A percentile compares a stretch with the other conserved stretches of the same genome.
Evolutionary conservation across 2,113 vertebrate genomes (phyloP).

Genomic region (Rana temporaria): DNA sequence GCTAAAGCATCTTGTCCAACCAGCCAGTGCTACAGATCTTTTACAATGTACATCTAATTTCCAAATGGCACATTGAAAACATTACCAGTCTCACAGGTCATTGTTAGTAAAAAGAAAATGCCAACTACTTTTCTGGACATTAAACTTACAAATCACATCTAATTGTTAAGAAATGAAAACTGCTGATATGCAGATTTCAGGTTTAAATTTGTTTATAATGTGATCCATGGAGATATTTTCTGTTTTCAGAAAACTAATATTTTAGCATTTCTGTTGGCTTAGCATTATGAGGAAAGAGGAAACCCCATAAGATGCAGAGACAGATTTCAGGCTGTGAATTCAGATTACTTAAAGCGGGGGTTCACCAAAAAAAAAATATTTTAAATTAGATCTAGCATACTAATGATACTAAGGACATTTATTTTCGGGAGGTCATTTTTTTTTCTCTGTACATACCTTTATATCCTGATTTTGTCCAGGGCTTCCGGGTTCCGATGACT

Average conservation of each 20-base stretch:
- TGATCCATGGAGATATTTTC: not conserved
- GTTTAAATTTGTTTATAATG: not conserved
- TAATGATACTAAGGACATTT: too few species aligned
- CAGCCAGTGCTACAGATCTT: too few species aligned
- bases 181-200: constrained; percentile 10
- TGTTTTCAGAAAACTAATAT: constrained; percentile 25
- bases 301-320: not conserved
- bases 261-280: not conserved
- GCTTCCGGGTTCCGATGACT: too few species aligned
- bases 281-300: not conserved
- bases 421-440: too few species aligned
- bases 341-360: constrained; percentile 15
- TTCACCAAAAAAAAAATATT: too few species aligned
- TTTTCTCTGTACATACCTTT: too few species aligned
- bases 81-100: too few species aligned
- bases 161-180: not conserved
- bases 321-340: not conserved
- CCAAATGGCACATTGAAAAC: too few species aligned
- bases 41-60: too few species aligned
- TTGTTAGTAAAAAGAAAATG: not conserved
- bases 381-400: too few species aligned
- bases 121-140: not conserved
- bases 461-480: too few species aligned
- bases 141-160: not conserved
- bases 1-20: too few species aligned